Evolutionary conservation across 2,888 invertebrate species (phyloP), one percentile per base, ranked within the genome.

Genomic region (Leucophora obtusa): DNA sequence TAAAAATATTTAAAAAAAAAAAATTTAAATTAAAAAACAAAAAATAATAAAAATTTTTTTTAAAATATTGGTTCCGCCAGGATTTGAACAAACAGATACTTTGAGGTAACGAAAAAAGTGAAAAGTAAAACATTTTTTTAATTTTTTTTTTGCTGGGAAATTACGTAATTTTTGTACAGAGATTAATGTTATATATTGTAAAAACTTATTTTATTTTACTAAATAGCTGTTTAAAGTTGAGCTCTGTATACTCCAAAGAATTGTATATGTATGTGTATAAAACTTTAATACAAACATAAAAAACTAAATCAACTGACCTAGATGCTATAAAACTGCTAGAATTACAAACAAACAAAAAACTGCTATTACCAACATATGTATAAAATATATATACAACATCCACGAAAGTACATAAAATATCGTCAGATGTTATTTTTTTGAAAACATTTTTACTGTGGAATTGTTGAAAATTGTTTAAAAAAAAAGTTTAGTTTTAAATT

Each of bases 271-370:
- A 28, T 7, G 7, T 28, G 1, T 28, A 28, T 28, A 28, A 47
- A 47, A 47, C n/a, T n/a, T 47, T 47, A 47, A 47, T n/a, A 14
- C 43, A 47, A 47, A 47, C 18, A 50, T 15, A 69, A 14, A 18
- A 59, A 35, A 35, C 33, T 59, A 35, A 59, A 69, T 21, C 33
- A 59, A 51, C 50, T 69, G 69, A 69, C 69, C 69, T 15, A 69
- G 33, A 47, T 69, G 17, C n/a, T 21, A 59, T 7, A 50, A 59
- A 50, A 28, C 10, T 33, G 18, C 33, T 33, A 18, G 43, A 63
- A 51, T 35, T 63, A 51, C 51, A 47, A 47, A 47, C 6, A 47
- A 47, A 47, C 14, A n/a, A 47, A 47, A 47, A 47, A 47, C 15
- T 28, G n/a, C 43, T 38, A n/a, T 47, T 14, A 47, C 43, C 15